Evolutionary conservation across 2,797 vertebrate species (phyloP).

Genomic region (Meda fulgida): DNA sequence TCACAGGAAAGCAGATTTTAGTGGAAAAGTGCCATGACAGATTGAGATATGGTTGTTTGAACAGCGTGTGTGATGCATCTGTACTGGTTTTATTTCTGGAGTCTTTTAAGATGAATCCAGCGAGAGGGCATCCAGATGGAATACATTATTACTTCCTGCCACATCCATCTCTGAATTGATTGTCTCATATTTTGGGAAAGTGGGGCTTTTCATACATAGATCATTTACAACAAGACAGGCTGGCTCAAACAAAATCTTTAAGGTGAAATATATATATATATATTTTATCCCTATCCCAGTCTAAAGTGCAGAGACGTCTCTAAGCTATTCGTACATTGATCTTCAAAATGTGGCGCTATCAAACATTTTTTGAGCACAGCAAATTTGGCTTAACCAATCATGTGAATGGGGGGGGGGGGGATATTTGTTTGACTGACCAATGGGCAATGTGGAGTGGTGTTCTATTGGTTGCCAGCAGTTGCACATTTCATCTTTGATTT

Average conservation of each 20-base stretch:
- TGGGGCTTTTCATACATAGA: neutral
- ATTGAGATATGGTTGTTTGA: neutral
- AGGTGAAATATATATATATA: neutral
- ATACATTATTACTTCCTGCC: neutral
- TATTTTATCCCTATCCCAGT: neutral
- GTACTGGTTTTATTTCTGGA: constrained; percentile 26
- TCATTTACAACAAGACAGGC: neutral
- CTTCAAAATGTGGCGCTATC: neutral
- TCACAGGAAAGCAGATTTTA: neutral
- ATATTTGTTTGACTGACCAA: neutral
- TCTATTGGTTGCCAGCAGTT: neutral
- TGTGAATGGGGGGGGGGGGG: neutral
- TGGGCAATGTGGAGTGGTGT: neutral
- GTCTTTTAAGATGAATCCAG: neutral
- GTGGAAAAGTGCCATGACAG: neutral
- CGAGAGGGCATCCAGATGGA: constrained; percentile 12
- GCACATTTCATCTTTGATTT: neutral
- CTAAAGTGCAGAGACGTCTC: neutral
- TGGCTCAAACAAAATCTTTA: neutral
- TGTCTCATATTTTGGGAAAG: constrained; percentile 7
- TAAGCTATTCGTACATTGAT: neutral
- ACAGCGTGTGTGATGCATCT: neutral
- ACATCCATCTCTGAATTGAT: neutral
- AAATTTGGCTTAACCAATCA: neutral
- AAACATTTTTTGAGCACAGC: neutral